phyloP scores from a whole-genome alignment of 2,797 vertebrate genomes.

The Coreius guichenoti region DNA sequence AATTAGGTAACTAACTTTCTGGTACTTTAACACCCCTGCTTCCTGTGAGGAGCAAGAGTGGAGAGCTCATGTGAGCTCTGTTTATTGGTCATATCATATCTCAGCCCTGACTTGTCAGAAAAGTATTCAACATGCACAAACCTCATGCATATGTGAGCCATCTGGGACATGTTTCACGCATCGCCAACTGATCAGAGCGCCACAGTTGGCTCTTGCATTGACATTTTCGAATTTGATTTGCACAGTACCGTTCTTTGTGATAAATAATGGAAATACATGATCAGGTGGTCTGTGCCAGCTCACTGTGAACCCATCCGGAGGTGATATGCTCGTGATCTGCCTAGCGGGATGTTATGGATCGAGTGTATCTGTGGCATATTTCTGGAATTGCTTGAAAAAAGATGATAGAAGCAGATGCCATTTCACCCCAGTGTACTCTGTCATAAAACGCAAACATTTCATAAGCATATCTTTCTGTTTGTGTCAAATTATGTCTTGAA shows the following conservation, averaged over 20 bases:
- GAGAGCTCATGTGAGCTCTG: slow-evolving; percentile 51
- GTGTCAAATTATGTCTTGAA: neutral
- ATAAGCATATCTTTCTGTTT: slow-evolving; percentile 26
- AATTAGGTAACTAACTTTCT: neutral
- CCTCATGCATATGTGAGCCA: slow-evolving; percentile 77
- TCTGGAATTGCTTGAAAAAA: slow-evolving; percentile 8
- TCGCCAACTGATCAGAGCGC: slow-evolving; percentile 73
- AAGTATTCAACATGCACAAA: slow-evolving; percentile 68
- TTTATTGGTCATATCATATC: slow-evolving; percentile 64
- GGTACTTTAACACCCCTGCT: neutral
- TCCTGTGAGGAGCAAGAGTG: slow-evolving; percentile 15
- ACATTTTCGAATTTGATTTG: slow-evolving; percentile 64
- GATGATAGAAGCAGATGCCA: slow-evolving; percentile 21
- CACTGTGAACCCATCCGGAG: neutral
- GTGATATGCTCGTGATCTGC: neutral
- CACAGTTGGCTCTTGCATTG: slow-evolving; percentile 69
- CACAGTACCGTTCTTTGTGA: slow-evolving; percentile 57
- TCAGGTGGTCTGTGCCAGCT: slow-evolving; percentile 44
- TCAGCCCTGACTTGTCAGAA: slow-evolving; percentile 73
- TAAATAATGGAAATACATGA: slow-evolving; percentile 60
- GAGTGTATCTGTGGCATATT: slow-evolving; percentile 16
- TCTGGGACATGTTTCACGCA: slow-evolving; percentile 72
- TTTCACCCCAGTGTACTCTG: slow-evolving; percentile 22
- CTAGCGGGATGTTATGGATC: neutral
- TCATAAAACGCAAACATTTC: slow-evolving; percentile 42